Conservation (phyloP, 2,797 vertebrate genomes). For the Halcyon smyrnensis region DNA sequence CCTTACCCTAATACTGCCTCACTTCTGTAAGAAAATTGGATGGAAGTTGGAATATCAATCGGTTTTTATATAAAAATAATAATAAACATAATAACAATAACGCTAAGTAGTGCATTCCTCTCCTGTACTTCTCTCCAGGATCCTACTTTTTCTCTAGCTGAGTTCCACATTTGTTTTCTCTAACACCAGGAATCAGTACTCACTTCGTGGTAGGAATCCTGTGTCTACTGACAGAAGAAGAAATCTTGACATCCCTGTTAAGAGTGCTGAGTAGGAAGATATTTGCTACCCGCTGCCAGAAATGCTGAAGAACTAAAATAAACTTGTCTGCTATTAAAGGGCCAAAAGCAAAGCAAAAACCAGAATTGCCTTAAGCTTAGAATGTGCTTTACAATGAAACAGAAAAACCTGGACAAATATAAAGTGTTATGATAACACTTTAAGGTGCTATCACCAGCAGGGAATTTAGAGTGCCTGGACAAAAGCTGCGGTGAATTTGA, state of each 20-base stretch:
- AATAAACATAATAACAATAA: not conserved
- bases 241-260: not conserved
- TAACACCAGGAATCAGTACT: not conserved
- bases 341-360: not conserved
- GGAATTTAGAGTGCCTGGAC: not conserved
- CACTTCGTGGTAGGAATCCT: not conserved
- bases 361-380: not conserved
- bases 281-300: not conserved
- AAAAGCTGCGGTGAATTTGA: not conserved
- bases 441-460: not conserved
- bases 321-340: not conserved
- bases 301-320: not conserved
- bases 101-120: rapidly evolving
- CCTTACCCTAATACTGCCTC: not conserved
- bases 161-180: not conserved
- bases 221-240: not conserved
- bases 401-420: not conserved
- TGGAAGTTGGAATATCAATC: not conserved
- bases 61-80: not conserved
- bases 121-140: not conserved
- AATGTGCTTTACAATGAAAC: not conserved
- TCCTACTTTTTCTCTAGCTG: not conserved
- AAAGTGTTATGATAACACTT: not conserved
- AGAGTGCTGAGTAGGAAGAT: not conserved
- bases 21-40: not conserved